phyloP scores from a whole-genome alignment of 2,888 invertebrate species.

The Melanargia galathea region DNA sequence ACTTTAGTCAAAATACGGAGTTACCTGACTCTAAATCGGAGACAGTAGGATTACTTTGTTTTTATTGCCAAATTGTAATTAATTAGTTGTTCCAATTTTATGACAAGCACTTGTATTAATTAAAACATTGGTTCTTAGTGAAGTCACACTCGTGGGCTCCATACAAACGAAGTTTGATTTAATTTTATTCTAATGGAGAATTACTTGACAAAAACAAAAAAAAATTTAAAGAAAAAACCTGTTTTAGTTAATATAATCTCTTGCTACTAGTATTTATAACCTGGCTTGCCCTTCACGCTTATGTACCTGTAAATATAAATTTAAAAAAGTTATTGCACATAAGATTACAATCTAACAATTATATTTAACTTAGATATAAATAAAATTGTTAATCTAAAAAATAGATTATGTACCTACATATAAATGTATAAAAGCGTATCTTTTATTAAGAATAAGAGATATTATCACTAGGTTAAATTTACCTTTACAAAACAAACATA shows the following conservation, averaged over 20 bases:
- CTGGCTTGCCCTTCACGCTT: constrained; percentile 78
- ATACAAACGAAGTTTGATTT: too few relatives aligned
- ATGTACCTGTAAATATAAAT: constrained; percentile 67
- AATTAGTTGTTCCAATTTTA: constrained; percentile 2
- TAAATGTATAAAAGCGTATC: constrained; percentile 67
- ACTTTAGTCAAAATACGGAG: not conserved
- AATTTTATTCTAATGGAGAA: too few relatives aligned
- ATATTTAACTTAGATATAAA: constrained; percentile 60
- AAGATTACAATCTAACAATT: constrained; percentile 53
- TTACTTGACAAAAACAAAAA: too few relatives aligned
- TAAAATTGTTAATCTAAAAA: constrained; percentile 62
- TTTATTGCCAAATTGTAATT: constrained; percentile 2
- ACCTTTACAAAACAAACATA: constrained; percentile 45
- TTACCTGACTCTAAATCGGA: constrained; percentile 11
- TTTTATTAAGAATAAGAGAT: constrained; percentile 75
- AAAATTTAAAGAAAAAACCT: not conserved
- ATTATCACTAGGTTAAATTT: constrained; percentile 58
- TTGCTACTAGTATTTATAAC: constrained; percentile 28
- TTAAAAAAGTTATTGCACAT: constrained; percentile 65
- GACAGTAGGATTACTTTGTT: not conserved
- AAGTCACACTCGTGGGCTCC: too few relatives aligned
- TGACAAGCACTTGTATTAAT: constrained; percentile 13
- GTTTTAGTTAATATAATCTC: constrained; percentile 22
- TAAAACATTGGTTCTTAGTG: not conserved
- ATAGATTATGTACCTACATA: constrained; percentile 50